These are phyloP conservation scores for Sacculina carcini DNA, from an alignment of 2,888 invertebrate species.

Conservation along the genomic window DNA sequence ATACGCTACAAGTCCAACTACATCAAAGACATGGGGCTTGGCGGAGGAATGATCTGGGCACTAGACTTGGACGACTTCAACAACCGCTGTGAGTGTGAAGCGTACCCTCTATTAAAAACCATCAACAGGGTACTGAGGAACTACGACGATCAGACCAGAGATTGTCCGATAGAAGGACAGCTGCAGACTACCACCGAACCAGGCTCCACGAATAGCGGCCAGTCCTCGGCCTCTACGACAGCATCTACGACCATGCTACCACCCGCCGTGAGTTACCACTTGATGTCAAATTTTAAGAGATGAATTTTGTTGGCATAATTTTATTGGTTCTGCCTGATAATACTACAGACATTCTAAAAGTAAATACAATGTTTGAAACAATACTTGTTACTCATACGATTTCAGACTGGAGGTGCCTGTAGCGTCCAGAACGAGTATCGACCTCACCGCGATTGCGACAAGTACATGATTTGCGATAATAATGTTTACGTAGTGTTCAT, in stretches of 20 bases:
- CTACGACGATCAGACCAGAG: slow-evolving; percentile 1
- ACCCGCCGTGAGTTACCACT: background rate
- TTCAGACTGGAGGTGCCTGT: background rate
- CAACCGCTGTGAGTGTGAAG: slow-evolving; percentile 45
- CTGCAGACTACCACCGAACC: background rate
- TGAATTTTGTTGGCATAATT: too few species aligned
- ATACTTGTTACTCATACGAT: background rate
- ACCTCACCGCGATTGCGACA: slow-evolving; percentile 4
- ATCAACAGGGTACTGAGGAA: slow-evolving; percentile 37
- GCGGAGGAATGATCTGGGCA: slow-evolving; percentile 77
- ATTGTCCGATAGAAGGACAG: background rate
- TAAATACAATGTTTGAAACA: too few species aligned
- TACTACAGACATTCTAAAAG: too few species aligned
- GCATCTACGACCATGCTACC: background rate
- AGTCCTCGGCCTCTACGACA: background rate
- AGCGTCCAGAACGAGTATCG: slow-evolving; percentile 5
- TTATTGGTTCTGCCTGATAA: too few species aligned
- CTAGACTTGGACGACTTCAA: slow-evolving; percentile 64
- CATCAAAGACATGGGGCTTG: slow-evolving; percentile 44
- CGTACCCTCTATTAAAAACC: slow-evolving; percentile 49
- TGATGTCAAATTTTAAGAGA: too few species aligned
- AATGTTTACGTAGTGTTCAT: slow-evolving; percentile 13
- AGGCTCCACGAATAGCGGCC: background rate
- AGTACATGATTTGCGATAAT: slow-evolving; percentile 2
- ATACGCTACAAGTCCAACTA: slow-evolving; percentile 39